Base-by-base conservation (phyloP, 2,113 vertebrate genomes). In the Osmerus eperlanus region DNA sequence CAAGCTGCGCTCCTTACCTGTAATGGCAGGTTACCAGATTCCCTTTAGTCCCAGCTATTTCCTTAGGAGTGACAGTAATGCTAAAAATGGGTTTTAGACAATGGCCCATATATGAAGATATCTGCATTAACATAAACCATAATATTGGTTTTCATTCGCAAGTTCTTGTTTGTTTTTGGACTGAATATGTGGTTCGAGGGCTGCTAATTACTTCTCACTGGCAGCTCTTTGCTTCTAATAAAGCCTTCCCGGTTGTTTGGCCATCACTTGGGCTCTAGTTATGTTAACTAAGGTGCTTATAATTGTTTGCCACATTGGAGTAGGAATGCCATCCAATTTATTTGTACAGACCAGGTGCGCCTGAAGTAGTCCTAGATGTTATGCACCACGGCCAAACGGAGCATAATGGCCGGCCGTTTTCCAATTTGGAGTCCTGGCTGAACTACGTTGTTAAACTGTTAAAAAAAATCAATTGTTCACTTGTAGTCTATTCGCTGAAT, bases 271-370 rank as follows among this genome's bases (percentile, higher is more conserved):
- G 16, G 16, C 28, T 36, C 28, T 41, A 32, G 16, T 64, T 64
- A n/a, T 64, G 62, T 11, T 64, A 64, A 64, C 25, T 19, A 64
- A 64, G 29, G 60, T 15, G 13, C 15, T 8, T 29, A 29, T 28
- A 28, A 18, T 16, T 29, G 29, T 62, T 29, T 62, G 60, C 25
- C 28, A 64, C 32, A 32, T n/a, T 36, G 29, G 32, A 64, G 54
- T 74, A 36, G 58, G 66, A 64, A 29, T 36, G 3, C 47, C 56
- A 4, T 64, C 55, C 6, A 5, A 0, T 63, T 16, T 69, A 15
- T 67, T 53, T 65, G 68, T 18, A 75, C 64, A 85, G 58, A 74
- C 74, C 78, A 84, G 81, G 75, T 85, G 83, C 70, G 60, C 61
- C 65, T 54, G 25, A 70, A 21, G 21, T 74, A 47, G 41, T 9